Conservation (phyloP, 2,888 invertebrate species). For the Electrophaes corylata region DNA sequence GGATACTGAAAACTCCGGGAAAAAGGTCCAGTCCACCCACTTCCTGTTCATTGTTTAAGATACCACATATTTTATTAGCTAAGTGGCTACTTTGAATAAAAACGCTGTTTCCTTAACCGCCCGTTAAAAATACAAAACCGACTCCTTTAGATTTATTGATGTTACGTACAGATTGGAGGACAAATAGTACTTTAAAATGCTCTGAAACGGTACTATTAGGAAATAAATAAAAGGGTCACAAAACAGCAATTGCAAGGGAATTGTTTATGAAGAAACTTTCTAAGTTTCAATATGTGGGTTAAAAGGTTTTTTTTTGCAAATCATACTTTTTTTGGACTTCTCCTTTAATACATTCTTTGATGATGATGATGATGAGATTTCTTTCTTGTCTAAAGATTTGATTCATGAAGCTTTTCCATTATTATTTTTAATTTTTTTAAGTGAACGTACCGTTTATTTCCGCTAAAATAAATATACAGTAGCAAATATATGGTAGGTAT, state of each 20-base stretch:
- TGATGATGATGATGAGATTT: too few relatives aligned
- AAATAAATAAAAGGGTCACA: conserved; percentile 16
- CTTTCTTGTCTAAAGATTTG: too few relatives aligned
- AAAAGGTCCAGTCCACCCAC: conserved; percentile 70
- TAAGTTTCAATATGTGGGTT: too few relatives aligned
- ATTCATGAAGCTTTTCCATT: too few relatives aligned
- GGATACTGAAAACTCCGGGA: conserved; percentile 41
- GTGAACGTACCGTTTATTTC: too few relatives aligned
- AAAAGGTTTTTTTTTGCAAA: too few relatives aligned
- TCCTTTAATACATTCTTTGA: too few relatives aligned
- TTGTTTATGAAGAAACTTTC: conserved; percentile 6
- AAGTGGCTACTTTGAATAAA: conserved; percentile 83
- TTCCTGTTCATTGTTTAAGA: conserved; percentile 75
- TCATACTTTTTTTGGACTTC: too few relatives aligned
- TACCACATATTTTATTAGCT: conserved; percentile 81
- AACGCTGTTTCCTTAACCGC: conserved; percentile 70
- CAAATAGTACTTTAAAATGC: conserved; percentile 24
- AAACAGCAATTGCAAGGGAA: background rate
- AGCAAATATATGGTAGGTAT: too few relatives aligned
- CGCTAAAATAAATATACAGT: too few relatives aligned
- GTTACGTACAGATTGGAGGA: conserved; percentile 23
- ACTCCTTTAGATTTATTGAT: conserved; percentile 62
- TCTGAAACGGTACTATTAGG: conserved; percentile 13
- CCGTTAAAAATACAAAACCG: conserved; percentile 76
- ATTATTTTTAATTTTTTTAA: too few relatives aligned